Conservation (phyloP, 2,888 invertebrate genomes). For the Sinodicranocentrus sp. region DNA sequence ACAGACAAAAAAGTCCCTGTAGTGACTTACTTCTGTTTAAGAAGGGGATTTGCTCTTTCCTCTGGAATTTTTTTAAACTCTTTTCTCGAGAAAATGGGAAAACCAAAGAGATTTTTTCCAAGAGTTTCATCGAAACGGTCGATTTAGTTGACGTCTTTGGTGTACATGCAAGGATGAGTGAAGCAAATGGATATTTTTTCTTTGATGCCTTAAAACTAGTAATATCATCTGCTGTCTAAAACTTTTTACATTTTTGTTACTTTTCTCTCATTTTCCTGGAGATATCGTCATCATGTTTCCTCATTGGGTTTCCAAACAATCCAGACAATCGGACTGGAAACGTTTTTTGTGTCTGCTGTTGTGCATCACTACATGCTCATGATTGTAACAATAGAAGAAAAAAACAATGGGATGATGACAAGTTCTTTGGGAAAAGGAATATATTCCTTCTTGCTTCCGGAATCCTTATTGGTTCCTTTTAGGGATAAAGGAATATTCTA, state of each 20-base stretch:
- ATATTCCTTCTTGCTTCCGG: too few species aligned
- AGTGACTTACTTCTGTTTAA: neutral
- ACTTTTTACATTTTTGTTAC: too few species aligned
- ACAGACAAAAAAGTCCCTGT: conserved; percentile 1
- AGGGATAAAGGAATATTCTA: too few species aligned
- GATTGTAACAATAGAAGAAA: too few species aligned
- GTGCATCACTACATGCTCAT: too few species aligned
- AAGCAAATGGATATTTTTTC: neutral
- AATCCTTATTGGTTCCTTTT: too few species aligned
- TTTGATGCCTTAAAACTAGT: neutral
- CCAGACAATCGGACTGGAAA: too few species aligned
- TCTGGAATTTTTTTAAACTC: neutral
- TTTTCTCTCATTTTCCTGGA: neutral
- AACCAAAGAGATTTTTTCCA: too few species aligned
- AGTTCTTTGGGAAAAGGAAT: too few species aligned
- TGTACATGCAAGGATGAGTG: neutral
- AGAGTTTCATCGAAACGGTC: neutral
- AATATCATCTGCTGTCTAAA: too few species aligned
- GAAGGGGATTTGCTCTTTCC: neutral
- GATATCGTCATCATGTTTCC: neutral
- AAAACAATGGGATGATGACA: too few species aligned
- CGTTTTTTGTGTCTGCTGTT: too few species aligned
- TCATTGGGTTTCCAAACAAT: neutral
- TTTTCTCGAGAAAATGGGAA: neutral
- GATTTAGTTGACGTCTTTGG: neutral